A percentile compares a stretch with the other conserved stretches of the same genome.
Evolutionary conservation across 2,888 invertebrate species (phyloP).

Genomic region (Formica aserva): DNA sequence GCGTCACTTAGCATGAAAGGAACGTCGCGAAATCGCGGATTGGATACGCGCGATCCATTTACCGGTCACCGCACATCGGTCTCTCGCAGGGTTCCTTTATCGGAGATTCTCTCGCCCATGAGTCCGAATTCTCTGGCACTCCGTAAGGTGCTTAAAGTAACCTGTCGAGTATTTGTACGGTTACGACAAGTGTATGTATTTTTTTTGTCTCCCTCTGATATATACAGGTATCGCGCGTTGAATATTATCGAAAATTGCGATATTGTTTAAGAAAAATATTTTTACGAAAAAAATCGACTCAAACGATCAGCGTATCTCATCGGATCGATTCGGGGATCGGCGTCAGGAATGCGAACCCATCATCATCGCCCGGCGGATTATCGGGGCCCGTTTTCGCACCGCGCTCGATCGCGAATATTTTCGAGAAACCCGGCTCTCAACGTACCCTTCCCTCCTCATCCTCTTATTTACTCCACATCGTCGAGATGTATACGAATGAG

Average conservation of each 20-base stretch:
- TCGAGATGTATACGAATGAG: conserved; percentile 54
- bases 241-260: conserved; percentile 24
- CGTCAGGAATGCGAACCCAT: conserved; percentile 65
- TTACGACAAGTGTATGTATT: background rate
- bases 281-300: conserved; percentile 6
- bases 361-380: conserved; percentile 61
- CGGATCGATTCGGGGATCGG: conserved; percentile 55
- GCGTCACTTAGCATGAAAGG: conserved; percentile 31
- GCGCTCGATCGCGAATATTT: conserved; percentile 53
- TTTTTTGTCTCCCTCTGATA: background rate
- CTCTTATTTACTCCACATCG: conserved; percentile 45
- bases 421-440: conserved; percentile 31
- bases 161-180: conserved; percentile 47
- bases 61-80: background rate
- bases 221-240: conserved; percentile 7
- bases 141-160: conserved; percentile 11
- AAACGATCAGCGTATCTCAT: conserved; percentile 28
- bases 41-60: conserved; percentile 25
- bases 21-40: conserved; percentile 3
- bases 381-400: conserved; percentile 31
- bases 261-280: background rate
- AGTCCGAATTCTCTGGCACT: background rate
- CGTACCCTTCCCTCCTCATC: background rate
- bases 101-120: background rate
- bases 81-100: conserved; percentile 3